Evolutionary conservation across 1,140 invertebrate genomes (phyloP).

Genomic region (Schlechtendalia chinensis): DNA sequence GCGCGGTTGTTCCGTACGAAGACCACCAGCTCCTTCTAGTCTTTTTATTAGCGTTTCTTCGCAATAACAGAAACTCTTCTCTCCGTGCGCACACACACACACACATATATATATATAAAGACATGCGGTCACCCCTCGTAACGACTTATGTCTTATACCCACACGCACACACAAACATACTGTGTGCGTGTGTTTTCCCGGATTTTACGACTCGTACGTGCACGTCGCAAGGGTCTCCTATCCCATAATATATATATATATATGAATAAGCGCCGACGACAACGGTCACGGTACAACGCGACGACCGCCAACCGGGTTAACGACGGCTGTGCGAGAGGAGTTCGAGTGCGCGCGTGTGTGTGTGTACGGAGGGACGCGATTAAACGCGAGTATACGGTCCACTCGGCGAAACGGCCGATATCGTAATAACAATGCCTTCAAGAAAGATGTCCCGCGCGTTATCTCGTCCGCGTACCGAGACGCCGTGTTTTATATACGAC

Average conservation of each 20-base stretch:
- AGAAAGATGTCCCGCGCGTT: too few species aligned
- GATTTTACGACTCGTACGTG: conserved; percentile 30
- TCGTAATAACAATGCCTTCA: too few species aligned
- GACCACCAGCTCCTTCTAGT: neutral
- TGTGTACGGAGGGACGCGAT: neutral
- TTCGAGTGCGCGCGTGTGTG: neutral
- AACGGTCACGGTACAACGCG: neutral
- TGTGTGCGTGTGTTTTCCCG: neutral
- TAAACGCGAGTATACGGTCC: neutral
- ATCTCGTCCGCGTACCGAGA: too few species aligned
- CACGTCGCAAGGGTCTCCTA: neutral
- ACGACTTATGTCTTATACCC: neutral
- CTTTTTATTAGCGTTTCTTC: neutral
- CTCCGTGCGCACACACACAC: too few species aligned
- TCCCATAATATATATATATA: neutral
- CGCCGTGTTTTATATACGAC: too few species aligned
- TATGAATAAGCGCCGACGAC: neutral
- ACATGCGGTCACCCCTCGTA: neutral
- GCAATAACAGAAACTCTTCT: neutral
- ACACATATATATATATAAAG: neutral
- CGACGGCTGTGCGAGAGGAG: neutral
- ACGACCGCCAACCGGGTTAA: conserved; percentile 5
- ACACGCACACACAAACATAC: neutral
- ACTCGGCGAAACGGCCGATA: neutral
- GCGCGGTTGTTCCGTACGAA: too few species aligned